Evolutionary conservation across 2,888 invertebrate species (phyloP).

Genomic region (Sisyra nigra): DNA sequence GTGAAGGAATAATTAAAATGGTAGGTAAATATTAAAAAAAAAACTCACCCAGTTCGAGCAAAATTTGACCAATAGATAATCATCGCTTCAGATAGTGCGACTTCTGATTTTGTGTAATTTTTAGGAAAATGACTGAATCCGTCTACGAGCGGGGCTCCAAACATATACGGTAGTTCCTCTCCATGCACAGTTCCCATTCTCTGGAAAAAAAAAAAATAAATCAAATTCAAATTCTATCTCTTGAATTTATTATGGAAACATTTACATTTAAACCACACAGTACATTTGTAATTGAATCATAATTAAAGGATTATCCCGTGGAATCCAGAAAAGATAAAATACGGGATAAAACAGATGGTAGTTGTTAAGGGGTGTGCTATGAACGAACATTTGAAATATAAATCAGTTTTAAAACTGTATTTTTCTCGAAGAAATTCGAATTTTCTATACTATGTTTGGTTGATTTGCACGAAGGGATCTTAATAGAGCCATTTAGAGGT

Average conservation of each 20-base stretch:
- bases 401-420: too few relatives aligned
- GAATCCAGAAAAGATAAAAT: too few relatives aligned
- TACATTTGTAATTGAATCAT: background rate
- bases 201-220: conserved; percentile 29
- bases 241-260: too few relatives aligned
- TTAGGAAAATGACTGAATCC: conserved; percentile 69
- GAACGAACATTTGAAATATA: too few relatives aligned
- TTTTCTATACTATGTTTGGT: too few relatives aligned
- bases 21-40: background rate
- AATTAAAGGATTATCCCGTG: too few relatives aligned
- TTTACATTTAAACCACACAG: background rate
- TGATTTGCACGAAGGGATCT: too few relatives aligned
- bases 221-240: background rate
- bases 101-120: conserved; percentile 78
- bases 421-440: too few relatives aligned
- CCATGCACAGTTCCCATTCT: conserved; percentile 86
- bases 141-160: conserved; percentile 79
- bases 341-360: too few relatives aligned
- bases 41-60: conserved; percentile 70
- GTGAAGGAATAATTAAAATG: too few relatives aligned
- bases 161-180: conserved; percentile 80
- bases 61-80: conserved; percentile 83
- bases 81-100: conserved; percentile 71
- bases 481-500: too few relatives aligned
- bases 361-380: too few relatives aligned